Evolutionary conservation across 2,797 vertebrate genomes (phyloP), one percentile per base, ranked within the genome.

Genomic region (Periparus ater): DNA sequence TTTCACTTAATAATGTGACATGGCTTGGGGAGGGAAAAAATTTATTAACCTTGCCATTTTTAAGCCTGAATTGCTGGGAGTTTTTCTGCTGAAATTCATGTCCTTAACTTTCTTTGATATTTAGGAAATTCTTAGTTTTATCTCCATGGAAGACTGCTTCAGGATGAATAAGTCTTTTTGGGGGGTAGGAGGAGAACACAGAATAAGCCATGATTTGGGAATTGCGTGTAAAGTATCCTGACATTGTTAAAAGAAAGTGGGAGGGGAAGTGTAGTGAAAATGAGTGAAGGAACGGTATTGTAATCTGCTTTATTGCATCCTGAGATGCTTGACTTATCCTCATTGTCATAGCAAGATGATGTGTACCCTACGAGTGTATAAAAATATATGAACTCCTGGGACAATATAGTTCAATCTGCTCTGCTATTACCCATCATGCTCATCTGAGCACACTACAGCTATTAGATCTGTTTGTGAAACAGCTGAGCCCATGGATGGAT

Each of bases 381-480:
- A 97, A 97, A 97, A 97, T 97, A 97, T 97, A 97, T 97, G 95
- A 96, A 97, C 96, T 97, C 96, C 96, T 95, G 94, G 96, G 96
- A 97, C 96, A 94, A 94, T 95, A 96, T 91, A 96, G 95, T 95
- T 97, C 96, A 97, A 95, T 96, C 94, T 96, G 95, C 93, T 97
- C 89, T 88, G 91, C 96, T 96, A 96, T 96, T 97, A 97, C 96
- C 96, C 96, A 95, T 96, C 96, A 93, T 96, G 96, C 95, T 95
- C 85, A 96, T 96, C 91, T 97, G 94, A 96, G 94, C 95, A 95
- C 89, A 95, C 95, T 91, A 94, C 91, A 93, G 93, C 97, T 97
- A 96, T 97, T 97, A 97, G 96, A 92, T 96, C 94, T 95, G 82
- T 96, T 96, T 93, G 91, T 94, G 91, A 93, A 96, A 95, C 95